Percentiles rank a stretch among this genome's conserved stretches.
Evolutionary conservation across 2,888 invertebrate genomes (phyloP).

Genomic region (Abscondita cerata): DNA sequence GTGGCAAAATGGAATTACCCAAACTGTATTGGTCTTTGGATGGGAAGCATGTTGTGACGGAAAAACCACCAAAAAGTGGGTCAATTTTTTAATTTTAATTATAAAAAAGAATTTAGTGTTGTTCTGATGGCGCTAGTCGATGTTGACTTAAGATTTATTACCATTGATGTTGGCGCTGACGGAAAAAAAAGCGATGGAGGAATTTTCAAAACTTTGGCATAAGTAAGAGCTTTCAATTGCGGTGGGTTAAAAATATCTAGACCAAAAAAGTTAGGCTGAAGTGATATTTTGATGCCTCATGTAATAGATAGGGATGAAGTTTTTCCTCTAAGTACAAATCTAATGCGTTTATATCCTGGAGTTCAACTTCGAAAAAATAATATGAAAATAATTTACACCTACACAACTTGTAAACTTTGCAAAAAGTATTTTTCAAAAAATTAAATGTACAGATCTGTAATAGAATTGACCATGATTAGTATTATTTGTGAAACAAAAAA

Average conservation of each 20-base stretch:
- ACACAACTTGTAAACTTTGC: too few species aligned
- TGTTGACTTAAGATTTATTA: conserved; percentile 7
- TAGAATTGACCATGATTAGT: too few species aligned
- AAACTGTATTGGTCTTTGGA: conserved; percentile 1
- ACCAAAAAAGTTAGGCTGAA: conserved; percentile 5
- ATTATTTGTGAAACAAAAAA: too few species aligned
- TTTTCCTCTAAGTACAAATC: conserved; percentile 15
- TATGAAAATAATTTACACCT: conserved; percentile 7
- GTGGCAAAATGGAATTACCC: conserved; percentile 25
- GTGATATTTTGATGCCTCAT: background rate
- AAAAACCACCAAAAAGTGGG: conserved; percentile 12
- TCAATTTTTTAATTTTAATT: conserved; percentile 7
- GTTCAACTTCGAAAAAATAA: conserved; percentile 6
- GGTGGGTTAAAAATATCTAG: conserved; percentile 6
- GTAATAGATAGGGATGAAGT: conserved; percentile 13
- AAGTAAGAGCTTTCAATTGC: conserved; percentile 4
- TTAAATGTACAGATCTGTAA: too few species aligned
- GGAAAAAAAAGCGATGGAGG: conserved; percentile 7
- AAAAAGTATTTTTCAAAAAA: too few species aligned
- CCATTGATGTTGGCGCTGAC: background rate
- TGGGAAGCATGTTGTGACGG: background rate
- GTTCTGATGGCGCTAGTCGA: conserved; percentile 8
- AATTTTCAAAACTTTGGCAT: background rate
- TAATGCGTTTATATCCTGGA: conserved; percentile 15
- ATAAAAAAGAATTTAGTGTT: background rate